Evolutionary conservation across 30 jellyfish, hydroid and myxozoan genomes (phyloP), one percentile per base, ranked within the genome.

Genomic region (Cassiopea xamachana): DNA sequence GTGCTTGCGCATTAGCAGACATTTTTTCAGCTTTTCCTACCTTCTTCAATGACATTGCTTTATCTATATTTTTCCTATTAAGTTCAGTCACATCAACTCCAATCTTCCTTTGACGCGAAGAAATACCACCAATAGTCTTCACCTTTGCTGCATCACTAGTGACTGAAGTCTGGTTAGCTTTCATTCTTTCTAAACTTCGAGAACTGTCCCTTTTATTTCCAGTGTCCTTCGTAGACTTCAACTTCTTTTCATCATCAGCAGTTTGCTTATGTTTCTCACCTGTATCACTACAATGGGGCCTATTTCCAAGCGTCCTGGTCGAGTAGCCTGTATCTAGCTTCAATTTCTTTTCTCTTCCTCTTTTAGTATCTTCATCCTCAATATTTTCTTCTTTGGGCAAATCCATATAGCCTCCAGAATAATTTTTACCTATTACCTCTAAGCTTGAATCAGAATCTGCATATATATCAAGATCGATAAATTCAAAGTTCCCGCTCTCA

Each of bases 391-490:
- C 74, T 9, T 64, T 64, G 43, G 27, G 15, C 74, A 2, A 2
- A 2, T 64, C 6, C 15, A 2, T 17, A 64, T 4, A 13, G 8
- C 69, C 69, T 14, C 39, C 15, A 2, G 43, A 13, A 13, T 64
- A 5, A 64, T 64, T 13, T 64, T 4, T 80, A 51, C 46, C 6
- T n/a, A 2, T 47, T 16, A 47, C 48, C 55, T 64, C 83, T 1
- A 84, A 18, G 62, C 60, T 80, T 3, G 92, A 84, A 39, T 84
- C 64, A 51, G 77, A 61, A 2, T 71, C 80, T 3, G 85, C 92
- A 46, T 84, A 84, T 3, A 84, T 69, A 73, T 84, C 92, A 50
- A 84, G 39, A 50, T 84, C 85, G 17, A 84, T 58, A 58, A 67
- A 84, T 1, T 49, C 92, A 69, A 13, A n/a, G 14, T 46, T 13